Conservation (phyloP, 2,888 invertebrate species). For the Eupithecia dodoneata region DNA sequence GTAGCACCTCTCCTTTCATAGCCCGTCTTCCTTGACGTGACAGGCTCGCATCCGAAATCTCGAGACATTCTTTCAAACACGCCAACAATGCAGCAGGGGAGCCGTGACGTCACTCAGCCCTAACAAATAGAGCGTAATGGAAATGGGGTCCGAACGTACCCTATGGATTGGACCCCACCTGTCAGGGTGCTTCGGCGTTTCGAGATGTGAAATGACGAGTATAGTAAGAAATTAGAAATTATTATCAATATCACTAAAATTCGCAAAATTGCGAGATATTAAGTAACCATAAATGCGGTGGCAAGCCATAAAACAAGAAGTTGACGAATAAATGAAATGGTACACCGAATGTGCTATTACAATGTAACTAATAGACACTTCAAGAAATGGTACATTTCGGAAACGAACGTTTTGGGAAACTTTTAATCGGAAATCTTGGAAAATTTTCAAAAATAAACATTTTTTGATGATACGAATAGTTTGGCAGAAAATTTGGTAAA, state of each 20-base stretch:
- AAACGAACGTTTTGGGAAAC: neutral
- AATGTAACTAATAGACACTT: neutral
- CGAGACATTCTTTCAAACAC: conserved; percentile 76
- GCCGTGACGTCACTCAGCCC: conserved; percentile 46
- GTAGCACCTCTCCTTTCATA: conserved; percentile 42
- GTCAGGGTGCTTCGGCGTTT: conserved; percentile 4
- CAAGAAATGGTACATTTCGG: neutral
- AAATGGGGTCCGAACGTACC: conserved; percentile 36
- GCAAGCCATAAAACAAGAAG: neutral
- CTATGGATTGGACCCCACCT: conserved; percentile 11
- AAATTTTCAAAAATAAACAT: no score
- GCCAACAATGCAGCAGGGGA: conserved; percentile 71
- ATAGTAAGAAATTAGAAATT: neutral
- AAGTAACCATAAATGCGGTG: neutral
- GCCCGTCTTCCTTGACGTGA: conserved; percentile 63
- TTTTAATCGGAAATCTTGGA: neutral
- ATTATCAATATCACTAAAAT: neutral
- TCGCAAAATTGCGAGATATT: neutral
- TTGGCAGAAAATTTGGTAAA: neutral
- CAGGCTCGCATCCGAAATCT: conserved; percentile 77
- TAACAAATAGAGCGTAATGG: conserved; percentile 47
- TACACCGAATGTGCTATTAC: neutral
- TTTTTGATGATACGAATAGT: no score
- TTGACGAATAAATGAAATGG: neutral
- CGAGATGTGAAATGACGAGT: neutral